Base-by-base conservation (phyloP, 2,888 invertebrate species). In the Chironomus riparius region DNA sequence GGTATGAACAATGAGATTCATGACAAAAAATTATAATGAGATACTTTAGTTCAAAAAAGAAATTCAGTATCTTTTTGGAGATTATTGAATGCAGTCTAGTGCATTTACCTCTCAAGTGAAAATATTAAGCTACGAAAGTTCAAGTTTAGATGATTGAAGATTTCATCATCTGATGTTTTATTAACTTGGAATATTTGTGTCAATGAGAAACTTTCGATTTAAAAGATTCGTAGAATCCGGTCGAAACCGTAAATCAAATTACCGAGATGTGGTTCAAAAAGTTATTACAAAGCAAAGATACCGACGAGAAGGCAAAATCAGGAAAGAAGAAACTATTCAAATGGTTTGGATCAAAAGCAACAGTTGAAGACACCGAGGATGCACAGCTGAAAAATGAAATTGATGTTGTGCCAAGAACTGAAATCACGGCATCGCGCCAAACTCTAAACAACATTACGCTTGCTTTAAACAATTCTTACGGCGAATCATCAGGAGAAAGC, bases 181-280 rank as follows among this genome's bases (percentile, higher is more conserved):
- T 2, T 38, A 4, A 38, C 7, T 10, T 7, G 2, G 7, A 10
- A 38, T 38, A 10, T 10, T 38, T 79, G 83, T 84, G 83, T 81
- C 82, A 80, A 88, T 88, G 88, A 87, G 87, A 87, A 87, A 87
- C 82, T 84, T 85, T 83, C 86, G 86, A 79, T 87, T 88, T 82
- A 87, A 86, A 78, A 87, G 87, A 81, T 88, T 88, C 82, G 85
- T 88, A 79, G 85, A 87, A 83, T 87, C 88, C 86, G 88, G 88
- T 78, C 86, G 85, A 81, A 88, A 88, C 86, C 88, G 88, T 85
- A 85, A 82, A 81, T 85, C 82, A 73, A 88, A 88, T 79, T 83
- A 86, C 80, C 85, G 89, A 88, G 89, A 87, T 84, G 81, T 89
- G 88, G 88, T 88, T 87, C 88, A 89, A 82, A 88, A 89, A 83